These are phyloP conservation scores for Rhabdornis inornatus DNA, from an alignment of 2,113 vertebrate species.

Conservation along the genomic window DNA sequence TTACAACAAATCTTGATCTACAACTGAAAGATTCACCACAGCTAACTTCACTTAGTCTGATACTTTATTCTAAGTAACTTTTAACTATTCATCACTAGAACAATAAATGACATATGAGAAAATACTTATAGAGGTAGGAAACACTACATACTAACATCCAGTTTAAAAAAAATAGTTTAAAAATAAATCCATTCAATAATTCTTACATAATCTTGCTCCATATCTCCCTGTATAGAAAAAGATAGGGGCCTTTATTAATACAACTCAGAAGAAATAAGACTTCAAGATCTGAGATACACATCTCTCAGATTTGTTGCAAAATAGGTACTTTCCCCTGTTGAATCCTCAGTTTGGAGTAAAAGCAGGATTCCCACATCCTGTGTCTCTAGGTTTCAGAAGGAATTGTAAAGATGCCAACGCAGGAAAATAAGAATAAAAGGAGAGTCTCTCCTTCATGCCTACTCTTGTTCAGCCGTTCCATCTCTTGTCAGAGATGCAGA, in stretches of 20 bases:
- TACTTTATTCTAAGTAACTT: background rate
- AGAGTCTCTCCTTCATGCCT: background rate
- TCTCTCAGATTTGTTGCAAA: background rate
- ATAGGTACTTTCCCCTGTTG: background rate
- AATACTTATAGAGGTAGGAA: background rate
- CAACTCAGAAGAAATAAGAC: background rate
- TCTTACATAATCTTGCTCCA: background rate
- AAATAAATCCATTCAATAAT: background rate
- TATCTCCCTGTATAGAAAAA: background rate
- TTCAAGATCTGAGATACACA: background rate
- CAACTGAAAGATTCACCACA: background rate
- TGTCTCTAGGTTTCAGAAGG: background rate
- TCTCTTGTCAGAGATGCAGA: background rate
- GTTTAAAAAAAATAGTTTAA: background rate
- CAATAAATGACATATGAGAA: background rate
- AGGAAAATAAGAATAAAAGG: background rate
- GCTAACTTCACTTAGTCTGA: background rate
- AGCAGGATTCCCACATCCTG: background rate
- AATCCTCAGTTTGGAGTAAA: background rate
- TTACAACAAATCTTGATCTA: background rate
- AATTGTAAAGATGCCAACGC: background rate
- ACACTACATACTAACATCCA: background rate
- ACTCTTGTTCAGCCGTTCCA: background rate
- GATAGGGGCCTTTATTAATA: background rate
- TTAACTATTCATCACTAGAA: background rate